Base-by-base conservation (phyloP, 2,113 vertebrate genomes). In the Thymallus thymallus region DNA sequence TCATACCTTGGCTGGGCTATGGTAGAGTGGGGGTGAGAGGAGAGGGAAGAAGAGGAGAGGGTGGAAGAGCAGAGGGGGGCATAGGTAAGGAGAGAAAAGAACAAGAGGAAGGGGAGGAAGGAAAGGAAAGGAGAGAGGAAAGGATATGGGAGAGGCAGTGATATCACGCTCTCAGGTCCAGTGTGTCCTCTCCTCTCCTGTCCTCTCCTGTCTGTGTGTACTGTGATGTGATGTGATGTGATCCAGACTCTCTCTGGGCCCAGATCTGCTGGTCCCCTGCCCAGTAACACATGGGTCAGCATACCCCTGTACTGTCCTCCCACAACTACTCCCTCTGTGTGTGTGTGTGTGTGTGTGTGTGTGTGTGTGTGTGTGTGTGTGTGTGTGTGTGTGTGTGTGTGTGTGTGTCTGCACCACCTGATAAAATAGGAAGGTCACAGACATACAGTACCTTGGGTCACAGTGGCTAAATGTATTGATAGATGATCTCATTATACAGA, bases 171-270 rank as follows among this genome's bases (percentile, higher is more conserved):
- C n/a, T 41, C 32, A n/a, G 73, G 65, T 76, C 22, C 35, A 72
- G 64, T 12, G 3, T 64, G 72, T 68, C 35, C 48, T 51, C 30
- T 71, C 67, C 35, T 76, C 41, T 77, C 30, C 45, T 13, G 7
- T 13, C 45, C 45, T 46, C 35, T 20, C 63, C 63, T 66, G 24
- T 18, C 63, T 70, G 69, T 71, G 63, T 68, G 35, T 26, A 2
- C 1, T 26, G 26, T 79, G 85, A 83, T 68, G 56, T 26, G 26
- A 26, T 26, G 26, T 79, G 85, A 83, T 68, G 56, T 45, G 77
- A 32, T 78, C 74, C 84, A 85, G 84, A 70, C 56, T 64, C 58
- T 29, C 51, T 71, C 45, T 65, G 86, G 83, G 82, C 79, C 60
- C 1, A 0, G 24, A 78, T 77, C 85, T 82, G 74, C 65, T 87